phyloP scores from a whole-genome alignment of 1,140 invertebrate genomes.

The Micrasema longulum region DNA sequence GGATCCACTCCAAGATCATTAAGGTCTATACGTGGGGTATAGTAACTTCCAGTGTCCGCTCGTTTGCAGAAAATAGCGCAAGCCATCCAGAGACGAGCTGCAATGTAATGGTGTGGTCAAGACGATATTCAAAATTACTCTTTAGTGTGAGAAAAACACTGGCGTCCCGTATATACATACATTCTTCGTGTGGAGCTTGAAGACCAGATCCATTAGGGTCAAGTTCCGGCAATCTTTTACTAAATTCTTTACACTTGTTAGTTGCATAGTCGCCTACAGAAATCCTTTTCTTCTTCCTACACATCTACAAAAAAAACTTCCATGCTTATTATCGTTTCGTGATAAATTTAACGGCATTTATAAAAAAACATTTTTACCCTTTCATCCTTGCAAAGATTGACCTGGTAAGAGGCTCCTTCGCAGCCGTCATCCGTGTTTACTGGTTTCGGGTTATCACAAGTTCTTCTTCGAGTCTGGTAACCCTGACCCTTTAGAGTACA shows the following conservation, averaged over 20 bases:
- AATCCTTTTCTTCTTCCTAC: constrained; percentile 70
- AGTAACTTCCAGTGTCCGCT: constrained; percentile 74
- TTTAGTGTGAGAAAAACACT: neutral
- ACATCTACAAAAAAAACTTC: constrained; percentile 63
- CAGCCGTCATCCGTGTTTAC: constrained; percentile 70
- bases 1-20: constrained; percentile 78
- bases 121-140: too few species aligned
- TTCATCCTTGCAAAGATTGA: constrained; percentile 74
- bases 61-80: constrained; percentile 82
- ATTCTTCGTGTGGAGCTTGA: constrained; percentile 77
- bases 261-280: constrained; percentile 70
- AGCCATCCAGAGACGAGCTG: constrained; percentile 78
- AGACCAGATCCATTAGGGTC: constrained; percentile 73
- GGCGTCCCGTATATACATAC: constrained; percentile 57
- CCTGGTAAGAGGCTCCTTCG: constrained; percentile 72
- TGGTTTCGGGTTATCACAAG: constrained; percentile 69
- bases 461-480: constrained; percentile 66
- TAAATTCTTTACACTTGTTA: constrained; percentile 73
- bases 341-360: neutral
- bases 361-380: constrained; percentile 61
- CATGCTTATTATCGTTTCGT: constrained; percentile 9
- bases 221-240: constrained; percentile 69
- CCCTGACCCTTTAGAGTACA: constrained; percentile 75
- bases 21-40: constrained; percentile 79
- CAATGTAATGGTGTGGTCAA: constrained; percentile 45